A percentile compares a stretch with the other conserved stretches of the same genome.
phyloP scores from a whole-genome alignment of 2,888 invertebrate genomes.

The Caenorhabditis sp. region DNA sequence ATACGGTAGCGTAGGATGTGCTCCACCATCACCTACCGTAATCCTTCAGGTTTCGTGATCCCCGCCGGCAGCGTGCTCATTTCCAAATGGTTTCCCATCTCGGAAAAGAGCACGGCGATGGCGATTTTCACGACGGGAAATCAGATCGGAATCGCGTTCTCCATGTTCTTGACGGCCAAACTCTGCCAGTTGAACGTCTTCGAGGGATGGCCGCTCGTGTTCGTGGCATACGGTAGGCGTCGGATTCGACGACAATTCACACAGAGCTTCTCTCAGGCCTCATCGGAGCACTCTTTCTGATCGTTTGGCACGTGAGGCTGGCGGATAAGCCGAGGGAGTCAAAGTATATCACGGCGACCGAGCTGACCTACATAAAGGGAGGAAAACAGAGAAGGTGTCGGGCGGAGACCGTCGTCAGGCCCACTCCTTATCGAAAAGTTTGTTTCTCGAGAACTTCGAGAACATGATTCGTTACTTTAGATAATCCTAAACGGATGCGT shows the following conservation, averaged over 20 bases:
- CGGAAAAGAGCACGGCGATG: slow-evolving; percentile 76
- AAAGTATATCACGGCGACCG: slow-evolving; percentile 70
- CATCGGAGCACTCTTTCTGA: slow-evolving; percentile 63
- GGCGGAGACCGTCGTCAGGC: slow-evolving; percentile 58
- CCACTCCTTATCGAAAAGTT: slow-evolving; percentile 71
- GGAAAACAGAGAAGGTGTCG: slow-evolving; percentile 48
- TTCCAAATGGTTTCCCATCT: slow-evolving; percentile 75
- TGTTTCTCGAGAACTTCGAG: too few species aligned
- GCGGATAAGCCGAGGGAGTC: slow-evolving; percentile 72
- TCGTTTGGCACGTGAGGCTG: slow-evolving; percentile 67
- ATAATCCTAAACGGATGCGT: slow-evolving; percentile 71
- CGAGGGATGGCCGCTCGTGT: slow-evolving; percentile 75
- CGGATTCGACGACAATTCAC: too few species aligned
- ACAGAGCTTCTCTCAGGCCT: slow-evolving; percentile 52
- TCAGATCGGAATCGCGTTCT: slow-evolving; percentile 70
- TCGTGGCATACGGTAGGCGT: slow-evolving; percentile 68
- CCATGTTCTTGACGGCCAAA: slow-evolving; percentile 74
- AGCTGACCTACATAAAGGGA: slow-evolving; percentile 63
- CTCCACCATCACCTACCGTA: background rate
- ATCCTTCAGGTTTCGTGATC: slow-evolving; percentile 66
- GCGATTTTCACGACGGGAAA: slow-evolving; percentile 76
- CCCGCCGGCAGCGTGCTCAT: slow-evolving; percentile 73
- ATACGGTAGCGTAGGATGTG: too few species aligned
- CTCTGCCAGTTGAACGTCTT: slow-evolving; percentile 67
- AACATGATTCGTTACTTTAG: slow-evolving; percentile 58